Percentiles rank a stretch among this genome's conserved stretches.
phyloP scores from a whole-genome alignment of 2,888 invertebrate genomes.

The Onchidella celtica region DNA sequence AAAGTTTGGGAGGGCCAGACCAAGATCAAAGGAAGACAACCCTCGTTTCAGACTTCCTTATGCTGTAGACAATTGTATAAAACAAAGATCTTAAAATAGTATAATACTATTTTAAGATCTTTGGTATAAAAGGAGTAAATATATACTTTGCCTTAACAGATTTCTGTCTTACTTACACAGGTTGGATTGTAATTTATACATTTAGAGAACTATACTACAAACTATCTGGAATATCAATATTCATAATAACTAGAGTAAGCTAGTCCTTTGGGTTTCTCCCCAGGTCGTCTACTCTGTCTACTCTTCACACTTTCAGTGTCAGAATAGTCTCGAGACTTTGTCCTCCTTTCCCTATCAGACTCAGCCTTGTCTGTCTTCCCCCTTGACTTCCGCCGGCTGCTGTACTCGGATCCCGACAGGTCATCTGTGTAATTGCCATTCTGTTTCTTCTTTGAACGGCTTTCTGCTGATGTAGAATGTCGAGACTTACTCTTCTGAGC shows the following conservation, averaged over 20 bases:
- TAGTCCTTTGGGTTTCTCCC: conserved; percentile 17
- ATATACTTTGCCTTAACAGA: no score
- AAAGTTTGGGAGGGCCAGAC: no score
- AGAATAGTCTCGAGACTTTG: conserved; percentile 12
- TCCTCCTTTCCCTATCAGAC: neutral
- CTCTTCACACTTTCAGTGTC: conserved; percentile 41
- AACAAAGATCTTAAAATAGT: no score
- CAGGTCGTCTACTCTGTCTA: conserved; percentile 25
- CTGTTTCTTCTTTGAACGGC: conserved; percentile 5
- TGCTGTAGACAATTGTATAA: no score
- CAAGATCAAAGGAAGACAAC: no score
- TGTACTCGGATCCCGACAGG: conserved; percentile 20
- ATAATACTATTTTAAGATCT: no score
- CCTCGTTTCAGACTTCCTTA: no score
- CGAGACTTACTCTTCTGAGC: neutral
- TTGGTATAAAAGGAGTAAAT: no score
- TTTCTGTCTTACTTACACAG: no score
- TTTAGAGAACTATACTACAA: no score
- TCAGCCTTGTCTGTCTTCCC: neutral
- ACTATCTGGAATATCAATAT: no score
- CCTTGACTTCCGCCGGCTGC: neutral
- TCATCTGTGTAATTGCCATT: conserved; percentile 10
- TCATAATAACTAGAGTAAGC: conserved; percentile 50
- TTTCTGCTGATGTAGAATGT: neutral
- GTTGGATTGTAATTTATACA: no score